Evolutionary conservation across 2,888 invertebrate genomes (phyloP), one percentile per base, ranked within the genome.

Genomic region (Atrina japonica): DNA sequence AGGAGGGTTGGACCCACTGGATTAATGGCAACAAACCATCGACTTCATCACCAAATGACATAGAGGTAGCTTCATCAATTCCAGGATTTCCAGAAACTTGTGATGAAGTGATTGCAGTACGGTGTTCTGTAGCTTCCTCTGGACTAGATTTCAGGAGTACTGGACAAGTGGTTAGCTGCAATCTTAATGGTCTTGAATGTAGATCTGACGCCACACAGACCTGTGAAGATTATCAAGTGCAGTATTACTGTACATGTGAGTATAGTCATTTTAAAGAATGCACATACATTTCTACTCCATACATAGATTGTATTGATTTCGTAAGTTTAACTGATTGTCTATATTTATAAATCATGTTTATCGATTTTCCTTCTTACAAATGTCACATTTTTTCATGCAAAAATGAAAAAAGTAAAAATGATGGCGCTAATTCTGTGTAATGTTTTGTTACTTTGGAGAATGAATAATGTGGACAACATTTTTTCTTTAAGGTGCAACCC

Each of bases 181-280:
- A 86, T 64, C 87, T 95, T 68, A 92, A 92, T 16, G 96, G 96
- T 0, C 91, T 96, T 0, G 90, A 93, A 5, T 96, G 96, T 86
- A 91, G 89, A 65, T 90, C 87, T 66, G 80, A 77, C 3, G 75
- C 77, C 5, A 76, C 77, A 27, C 78, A 83, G 66, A 77, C 60
- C 14, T 89, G 89, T 70, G 66, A 79, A 14, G 88, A 89, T 66
- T 89, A 89, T 71, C 85, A 88, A 78, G 79, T 88, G 29, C 68
- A 83, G 43, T 88, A 87, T 76, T 88, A 81, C 73, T 89, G 89
- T 68, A 89, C 92, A 65, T 95, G 83, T 84, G 73, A 80, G 83
- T 78, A 23, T 29, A n/a, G n/a, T 25, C 25, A 9, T 16, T 50
- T 66, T 40, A 47, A n/a, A 9, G 30, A 7, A 21, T 6, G 14